Base-by-base conservation (phyloP, 1,140 invertebrate genomes). In the Cecropterus lyciades region DNA sequence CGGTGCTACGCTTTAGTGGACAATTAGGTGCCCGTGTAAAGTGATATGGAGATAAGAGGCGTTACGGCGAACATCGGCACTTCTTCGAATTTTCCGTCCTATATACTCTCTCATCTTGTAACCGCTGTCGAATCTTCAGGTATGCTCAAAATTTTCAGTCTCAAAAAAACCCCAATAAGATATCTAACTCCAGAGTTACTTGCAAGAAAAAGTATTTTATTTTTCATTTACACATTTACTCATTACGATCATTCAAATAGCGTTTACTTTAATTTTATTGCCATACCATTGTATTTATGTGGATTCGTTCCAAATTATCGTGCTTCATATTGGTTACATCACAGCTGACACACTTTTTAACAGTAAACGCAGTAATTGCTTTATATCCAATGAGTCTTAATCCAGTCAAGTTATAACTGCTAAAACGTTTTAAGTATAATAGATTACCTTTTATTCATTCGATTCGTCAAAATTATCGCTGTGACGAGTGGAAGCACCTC, bases 31-130 rank as follows among this genome's bases (percentile, higher is more conserved):
- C 75, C 65, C 72, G 69, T 68, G 74, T 82, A 70, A 80, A 84
- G 80, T 91, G 88, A 89, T 84, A 89, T 91, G 88, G 88, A 88
- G 84, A 89, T 85, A 84, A 84, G 79, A 72, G 80, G 67, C 73
- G 76, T 79, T 77, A 81, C 82, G 69, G 71, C 72, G 75, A 84
- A 77, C 79, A 75, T 84, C 78, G 51, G 60, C 53, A 77, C 73
- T 77, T 80, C 75, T 82, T 84, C 84, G 84, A 81, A 79, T 81
- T 81, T 87, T 84, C 88, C 85, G 86, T 88, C 83, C 88, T 87
- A 71, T 79, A 75, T 77, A 79, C 72, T 76, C 66, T 81, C 76
- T 86, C 76, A 75, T 74, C 79, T 87, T 80, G 77, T 48, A 80
- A 77, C 79, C 77, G 77, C 78, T 79, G 75, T 84, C 71, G 68